Conservation (phyloP, 2,113 vertebrate genomes). For the Accipiter virgatus region DNA sequence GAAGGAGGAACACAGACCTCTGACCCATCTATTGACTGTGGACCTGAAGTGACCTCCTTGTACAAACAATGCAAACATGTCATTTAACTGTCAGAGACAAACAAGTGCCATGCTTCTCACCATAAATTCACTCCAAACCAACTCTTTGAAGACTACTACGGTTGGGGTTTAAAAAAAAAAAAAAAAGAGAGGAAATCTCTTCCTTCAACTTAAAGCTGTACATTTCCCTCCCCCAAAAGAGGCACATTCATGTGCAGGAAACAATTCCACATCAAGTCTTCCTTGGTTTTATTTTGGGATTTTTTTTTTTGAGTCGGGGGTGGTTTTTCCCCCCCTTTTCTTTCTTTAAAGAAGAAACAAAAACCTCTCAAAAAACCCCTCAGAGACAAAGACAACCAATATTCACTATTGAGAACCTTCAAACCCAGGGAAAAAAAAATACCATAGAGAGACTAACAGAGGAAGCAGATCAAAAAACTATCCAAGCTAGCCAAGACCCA, state of each 20-base stretch:
- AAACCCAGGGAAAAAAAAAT: not conserved
- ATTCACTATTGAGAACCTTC: slow-evolving; percentile 4
- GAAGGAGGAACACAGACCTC: not conserved
- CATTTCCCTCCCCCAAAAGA: not conserved
- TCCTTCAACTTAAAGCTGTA: not conserved
- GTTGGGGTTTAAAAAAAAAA: not conserved
- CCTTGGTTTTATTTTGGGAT: not conserved
- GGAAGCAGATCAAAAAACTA: slow-evolving; percentile 48
- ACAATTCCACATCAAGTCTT: not conserved
- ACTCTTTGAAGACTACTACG: not conserved
- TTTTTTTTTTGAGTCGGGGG: not conserved
- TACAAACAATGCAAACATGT: not conserved
- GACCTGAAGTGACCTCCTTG: not conserved
- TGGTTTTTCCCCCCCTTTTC: not conserved
- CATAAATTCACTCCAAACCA: not conserved
- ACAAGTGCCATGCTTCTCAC: not conserved
- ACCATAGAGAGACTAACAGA: slow-evolving; percentile 7
- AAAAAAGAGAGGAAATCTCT: not conserved
- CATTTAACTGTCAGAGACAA: not conserved
- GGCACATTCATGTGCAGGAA: not conserved
- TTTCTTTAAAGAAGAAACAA: not conserved
- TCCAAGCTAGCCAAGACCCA: slow-evolving; percentile 50
- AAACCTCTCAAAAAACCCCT: not conserved
- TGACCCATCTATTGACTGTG: not conserved
- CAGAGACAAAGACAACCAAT: slow-evolving; percentile 43